These are phyloP conservation scores for Plutella xylostella DNA, from an alignment of 2,888 invertebrate species.

Conservation along the genomic window DNA sequence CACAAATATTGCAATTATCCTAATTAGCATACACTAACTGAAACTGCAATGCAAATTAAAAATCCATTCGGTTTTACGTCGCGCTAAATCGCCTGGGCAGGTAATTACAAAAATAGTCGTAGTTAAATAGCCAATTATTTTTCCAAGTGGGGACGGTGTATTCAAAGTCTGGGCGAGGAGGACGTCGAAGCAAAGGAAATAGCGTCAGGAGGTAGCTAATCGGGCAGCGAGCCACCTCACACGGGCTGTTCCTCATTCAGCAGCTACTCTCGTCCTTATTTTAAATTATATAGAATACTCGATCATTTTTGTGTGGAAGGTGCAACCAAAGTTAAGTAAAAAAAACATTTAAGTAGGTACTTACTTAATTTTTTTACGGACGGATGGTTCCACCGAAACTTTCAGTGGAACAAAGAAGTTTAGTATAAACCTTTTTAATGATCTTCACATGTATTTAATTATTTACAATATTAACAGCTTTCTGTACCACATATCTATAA, in stretches of 20 bases:
- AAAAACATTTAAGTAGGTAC: too few species aligned
- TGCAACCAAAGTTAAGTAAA: too few species aligned
- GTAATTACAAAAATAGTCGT: constrained; percentile 8
- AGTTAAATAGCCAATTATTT: constrained; percentile 32
- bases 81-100: neutral
- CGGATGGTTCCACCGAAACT: too few species aligned
- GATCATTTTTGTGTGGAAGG: too few species aligned
- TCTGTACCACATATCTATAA: too few species aligned
- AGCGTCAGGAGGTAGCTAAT: constrained; percentile 31
- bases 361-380: too few species aligned
- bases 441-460: too few species aligned
- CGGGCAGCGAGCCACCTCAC: constrained; percentile 29
- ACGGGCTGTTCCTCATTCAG: neutral
- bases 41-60: constrained; percentile 2
- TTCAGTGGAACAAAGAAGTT: too few species aligned
- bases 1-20: too few species aligned
- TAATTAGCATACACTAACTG: neutral
- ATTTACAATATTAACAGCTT: too few species aligned
- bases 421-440: too few species aligned
- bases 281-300: too few species aligned
- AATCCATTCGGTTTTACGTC: neutral
- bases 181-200: constrained; percentile 24
- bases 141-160: constrained; percentile 26
- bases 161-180: constrained; percentile 29
- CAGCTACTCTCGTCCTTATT: neutral